phyloP scores from a whole-genome alignment of 2,888 invertebrate species.

The Cephus nigrinus region DNA sequence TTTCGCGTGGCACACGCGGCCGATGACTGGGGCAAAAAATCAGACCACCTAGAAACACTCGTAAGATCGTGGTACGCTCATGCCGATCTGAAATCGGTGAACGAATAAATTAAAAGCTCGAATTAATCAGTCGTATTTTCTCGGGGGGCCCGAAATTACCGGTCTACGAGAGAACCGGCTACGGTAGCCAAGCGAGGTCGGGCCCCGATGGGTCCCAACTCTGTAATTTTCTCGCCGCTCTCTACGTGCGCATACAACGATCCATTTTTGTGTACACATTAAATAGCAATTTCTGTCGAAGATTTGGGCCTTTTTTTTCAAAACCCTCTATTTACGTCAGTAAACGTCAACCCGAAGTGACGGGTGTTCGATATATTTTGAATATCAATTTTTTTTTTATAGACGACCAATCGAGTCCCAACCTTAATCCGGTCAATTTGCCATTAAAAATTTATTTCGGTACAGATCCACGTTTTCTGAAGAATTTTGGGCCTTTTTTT shows the following conservation, averaged over 20 bases:
- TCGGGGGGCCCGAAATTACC: conserved; percentile 50
- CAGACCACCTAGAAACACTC: not conserved
- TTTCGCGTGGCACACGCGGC: not conserved
- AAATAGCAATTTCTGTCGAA: not conserved
- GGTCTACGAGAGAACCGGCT: conserved; percentile 38
- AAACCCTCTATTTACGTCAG: not conserved
- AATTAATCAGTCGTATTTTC: conserved; percentile 47
- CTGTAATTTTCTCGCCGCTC: conserved; percentile 61
- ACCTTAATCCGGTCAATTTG: not conserved
- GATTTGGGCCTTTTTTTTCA: not conserved
- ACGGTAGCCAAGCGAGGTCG: conserved; percentile 40
- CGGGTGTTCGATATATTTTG: not conserved
- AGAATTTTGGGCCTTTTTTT: not conserved
- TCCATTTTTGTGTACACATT: not conserved
- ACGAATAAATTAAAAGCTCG: conserved; percentile 57
- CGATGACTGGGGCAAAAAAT: not conserved
- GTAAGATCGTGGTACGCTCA: not conserved
- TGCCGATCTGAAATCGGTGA: conserved; percentile 35
- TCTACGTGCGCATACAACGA: conserved; percentile 1
- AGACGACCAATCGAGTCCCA: not conserved
- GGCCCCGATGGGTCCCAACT: conserved; percentile 23
- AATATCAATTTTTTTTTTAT: not conserved
- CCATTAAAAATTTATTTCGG: not conserved
- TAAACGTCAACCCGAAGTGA: not conserved
- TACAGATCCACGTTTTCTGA: no score